phyloP scores from a whole-genome alignment of 2,797 vertebrate genomes.

The Amblyopsis hoosieri region DNA sequence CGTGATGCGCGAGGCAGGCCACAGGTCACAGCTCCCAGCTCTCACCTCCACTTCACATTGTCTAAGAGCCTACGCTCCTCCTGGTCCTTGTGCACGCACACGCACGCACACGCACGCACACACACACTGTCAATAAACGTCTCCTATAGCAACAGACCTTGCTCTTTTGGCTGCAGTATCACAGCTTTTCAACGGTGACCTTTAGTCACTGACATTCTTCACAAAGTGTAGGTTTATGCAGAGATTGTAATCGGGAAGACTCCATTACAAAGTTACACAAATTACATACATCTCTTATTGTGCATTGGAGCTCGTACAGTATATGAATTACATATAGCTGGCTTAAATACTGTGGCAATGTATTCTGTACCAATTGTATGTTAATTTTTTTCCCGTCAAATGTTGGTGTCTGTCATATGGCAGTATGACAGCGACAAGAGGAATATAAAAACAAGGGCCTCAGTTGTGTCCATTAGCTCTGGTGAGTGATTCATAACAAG shows the following conservation, averaged over 20 bases:
- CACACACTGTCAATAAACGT: slow-evolving; percentile 60
- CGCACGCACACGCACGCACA: slow-evolving; percentile 13
- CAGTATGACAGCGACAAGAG: slow-evolving; percentile 10
- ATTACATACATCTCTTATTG: too few species aligned
- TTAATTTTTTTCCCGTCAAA: slow-evolving; percentile 9
- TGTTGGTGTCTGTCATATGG: slow-evolving; percentile 3
- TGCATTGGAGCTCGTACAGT: too few species aligned
- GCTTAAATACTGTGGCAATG: not conserved
- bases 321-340: not conserved
- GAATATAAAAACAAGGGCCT: slow-evolving; percentile 22
- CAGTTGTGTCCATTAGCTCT: slow-evolving; percentile 50
- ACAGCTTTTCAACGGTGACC: slow-evolving; percentile 58
- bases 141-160: slow-evolving; percentile 63
- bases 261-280: too few species aligned
- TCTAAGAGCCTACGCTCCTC: slow-evolving; percentile 62
- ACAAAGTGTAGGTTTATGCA: too few species aligned
- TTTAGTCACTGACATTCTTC: slow-evolving; percentile 49
- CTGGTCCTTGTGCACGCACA: slow-evolving; percentile 5
- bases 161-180: slow-evolving; percentile 71
- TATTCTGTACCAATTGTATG: slow-evolving; percentile 12
- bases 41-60: slow-evolving; percentile 78
- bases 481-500: slow-evolving; percentile 44
- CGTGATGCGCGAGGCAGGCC: slow-evolving; percentile 84
- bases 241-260: not conserved
- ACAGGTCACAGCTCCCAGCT: slow-evolving; percentile 79